Percentiles rank a stretch among this genome's conserved stretches.
phyloP scores from a whole-genome alignment of 1,140 invertebrate species.

The Homalodisca vitripennis region DNA sequence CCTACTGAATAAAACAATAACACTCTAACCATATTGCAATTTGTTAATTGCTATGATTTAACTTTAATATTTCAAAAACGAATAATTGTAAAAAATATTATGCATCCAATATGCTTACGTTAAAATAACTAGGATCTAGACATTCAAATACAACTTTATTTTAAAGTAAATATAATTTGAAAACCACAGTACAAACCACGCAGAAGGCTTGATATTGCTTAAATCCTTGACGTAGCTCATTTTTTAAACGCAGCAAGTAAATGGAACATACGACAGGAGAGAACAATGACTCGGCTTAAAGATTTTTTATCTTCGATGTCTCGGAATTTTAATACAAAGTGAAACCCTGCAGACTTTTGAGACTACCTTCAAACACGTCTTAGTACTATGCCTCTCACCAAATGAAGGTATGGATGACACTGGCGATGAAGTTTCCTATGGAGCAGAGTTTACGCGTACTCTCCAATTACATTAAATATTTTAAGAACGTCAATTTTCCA shows the following conservation, averaged over 20 bases:
- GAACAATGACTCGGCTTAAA: neutral
- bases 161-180: too few relatives aligned
- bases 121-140: too few relatives aligned
- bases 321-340: neutral
- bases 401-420: neutral
- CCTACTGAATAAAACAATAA: too few relatives aligned
- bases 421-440: neutral
- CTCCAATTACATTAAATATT: neutral
- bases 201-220: too few relatives aligned
- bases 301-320: constrained; percentile 10
- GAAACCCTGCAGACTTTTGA: neutral
- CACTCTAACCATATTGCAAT: too few relatives aligned
- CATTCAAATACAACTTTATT: too few relatives aligned
- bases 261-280: neutral
- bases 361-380: neutral
- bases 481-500: neutral
- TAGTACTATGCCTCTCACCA: neutral
- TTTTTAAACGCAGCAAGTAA: constrained; percentile 18
- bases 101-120: too few relatives aligned
- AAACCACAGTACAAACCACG: too few relatives aligned
- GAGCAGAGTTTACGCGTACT: neutral
- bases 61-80: too few relatives aligned
- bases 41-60: too few relatives aligned
- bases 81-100: too few relatives aligned
- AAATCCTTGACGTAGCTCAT: constrained; percentile 14